Evolutionary conservation across 1,140 invertebrate genomes (phyloP), one percentile per base, ranked within the genome.

Genomic region (Drosophila ananassae): DNA sequence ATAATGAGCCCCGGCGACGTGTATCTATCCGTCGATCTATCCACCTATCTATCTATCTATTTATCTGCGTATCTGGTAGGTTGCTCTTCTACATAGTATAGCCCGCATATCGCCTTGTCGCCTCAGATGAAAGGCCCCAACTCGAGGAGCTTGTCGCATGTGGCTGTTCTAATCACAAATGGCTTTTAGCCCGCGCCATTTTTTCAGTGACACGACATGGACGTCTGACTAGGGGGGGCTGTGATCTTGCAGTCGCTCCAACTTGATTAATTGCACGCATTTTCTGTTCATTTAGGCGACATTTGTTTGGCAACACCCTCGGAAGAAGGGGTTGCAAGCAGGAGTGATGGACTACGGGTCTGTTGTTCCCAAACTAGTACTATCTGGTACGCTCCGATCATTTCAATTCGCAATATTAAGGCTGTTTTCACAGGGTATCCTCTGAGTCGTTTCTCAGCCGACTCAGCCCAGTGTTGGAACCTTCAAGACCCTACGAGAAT

Each of bases 231-330:
- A 55, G 17, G 22, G 56, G 30, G 44, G 63, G 53, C 21, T 56
- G 8, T 34, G 32, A 32, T 21, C 37, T 21, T 73, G 72, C 72
- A 58, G 22, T 66, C 32, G 53, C 53, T 47, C 52, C 39, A 41
- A 30, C 32, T 52, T 75, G 72, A 75, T 75, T 75, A 75, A 75
- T 75, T 74, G 48, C 60, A 75, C 71, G 72, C 71, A 74, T 75
- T 74, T 75, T 47, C 59, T 52, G 25, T 58, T 52, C 34, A 32
- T 60, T 52, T 17, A 21, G 25, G 34, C 9, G 37, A 74, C 57
- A 55, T 73, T 61, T 73, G 57, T 73, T 48, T 51, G 50, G n/a
- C 41, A n/a, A 62, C 62, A 73, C 71, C 71, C 51, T 73, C 0
- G 10, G 10, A 2, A 41, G 10, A 0, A 48, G 7, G 28, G 39